These are phyloP conservation scores for Thaumatotibia leucotreta DNA, from an alignment of 1,140 invertebrate species.

Conservation along the genomic window DNA sequence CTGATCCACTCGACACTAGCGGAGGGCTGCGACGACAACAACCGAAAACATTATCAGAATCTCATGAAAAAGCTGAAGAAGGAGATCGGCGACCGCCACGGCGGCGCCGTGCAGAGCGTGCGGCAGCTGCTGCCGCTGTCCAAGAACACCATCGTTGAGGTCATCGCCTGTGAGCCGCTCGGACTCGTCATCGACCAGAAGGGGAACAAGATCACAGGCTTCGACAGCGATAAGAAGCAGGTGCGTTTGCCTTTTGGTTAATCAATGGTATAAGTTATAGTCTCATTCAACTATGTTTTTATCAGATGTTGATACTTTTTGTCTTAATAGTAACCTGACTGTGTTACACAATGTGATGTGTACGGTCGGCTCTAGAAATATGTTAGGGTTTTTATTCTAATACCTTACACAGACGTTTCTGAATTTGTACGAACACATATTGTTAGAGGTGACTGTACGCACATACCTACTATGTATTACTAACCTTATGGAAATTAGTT, in stretches of 20 bases:
- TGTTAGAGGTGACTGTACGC: no score
- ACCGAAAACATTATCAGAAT: constrained; percentile 94
- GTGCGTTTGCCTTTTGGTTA: constrained; percentile 59
- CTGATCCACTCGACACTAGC: constrained; percentile 96
- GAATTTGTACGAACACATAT: no score
- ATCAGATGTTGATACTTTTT: no score
- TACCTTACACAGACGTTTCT: no score
- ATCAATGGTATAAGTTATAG: neutral
- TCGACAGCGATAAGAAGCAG: constrained; percentile 96
- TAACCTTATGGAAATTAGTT: no score
- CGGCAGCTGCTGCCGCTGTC: constrained; percentile 92
- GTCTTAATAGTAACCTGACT: no score
- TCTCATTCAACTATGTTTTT: no score
- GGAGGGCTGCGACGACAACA: constrained; percentile 83
- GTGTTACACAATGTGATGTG: no score
- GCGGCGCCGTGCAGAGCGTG: constrained; percentile 89
- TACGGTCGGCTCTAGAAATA: no score
- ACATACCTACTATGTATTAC: no score
- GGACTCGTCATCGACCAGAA: constrained; percentile 95
- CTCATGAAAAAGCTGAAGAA: constrained; percentile 97
- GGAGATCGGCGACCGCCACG: constrained; percentile 92
- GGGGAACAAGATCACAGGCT: constrained; percentile 94
- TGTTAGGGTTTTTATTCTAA: no score
- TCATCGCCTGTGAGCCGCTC: constrained; percentile 94
- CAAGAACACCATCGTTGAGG: constrained; percentile 87